Evolutionary conservation across 1,140 invertebrate genomes (phyloP), one percentile per base, ranked within the genome.

Genomic region (Ganaspis sp.): DNA sequence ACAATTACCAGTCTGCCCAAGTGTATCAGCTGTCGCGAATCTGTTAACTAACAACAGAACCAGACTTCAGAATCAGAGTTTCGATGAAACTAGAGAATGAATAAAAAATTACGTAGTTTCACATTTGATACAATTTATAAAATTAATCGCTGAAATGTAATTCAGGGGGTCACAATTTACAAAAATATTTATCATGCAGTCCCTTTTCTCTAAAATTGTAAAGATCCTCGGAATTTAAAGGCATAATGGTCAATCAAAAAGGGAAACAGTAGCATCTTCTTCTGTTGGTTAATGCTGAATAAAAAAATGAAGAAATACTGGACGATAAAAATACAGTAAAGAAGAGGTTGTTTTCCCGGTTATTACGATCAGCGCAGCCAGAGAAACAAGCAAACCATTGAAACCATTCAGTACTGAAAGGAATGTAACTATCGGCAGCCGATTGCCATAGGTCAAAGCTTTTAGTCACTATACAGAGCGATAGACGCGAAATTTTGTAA

Each of bases 371-470:
- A 17, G 4, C 1, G 17, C 17, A 58, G 81, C 82, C 83, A 81
- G 19, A 54, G 81, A 87, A 89, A 90, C 86, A 88, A 86, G 83
- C 85, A 74, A 71, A 81, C 87, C 87, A 88, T 90, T 90, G 80
- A 89, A 84, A 81, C 85, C 81, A 82, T 83, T 83, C 76, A 80
- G 79, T 77, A 80, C 83, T 78, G 73, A 84, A 86, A 88, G 88
- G 86, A 88, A 89, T 84, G 84, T 79, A 82, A 84, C 85, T 89
- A 89, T 90, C 88, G 85, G 83, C 82, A 81, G 83, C 84, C 86
- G 86, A 88, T 87, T 89, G 87, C 84, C 84, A 90, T 87, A 89
- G 88, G 89, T 90, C 88, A 90, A 86, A 90, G 84, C 86, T 86
- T 88, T 87, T 84, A 89, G 87, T 83, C 85, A 84, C 79, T 81